Evolutionary conservation across 2,797 vertebrate species (phyloP), one percentile per base, ranked within the genome.

Genomic region (Eulemur mongoz): DNA sequence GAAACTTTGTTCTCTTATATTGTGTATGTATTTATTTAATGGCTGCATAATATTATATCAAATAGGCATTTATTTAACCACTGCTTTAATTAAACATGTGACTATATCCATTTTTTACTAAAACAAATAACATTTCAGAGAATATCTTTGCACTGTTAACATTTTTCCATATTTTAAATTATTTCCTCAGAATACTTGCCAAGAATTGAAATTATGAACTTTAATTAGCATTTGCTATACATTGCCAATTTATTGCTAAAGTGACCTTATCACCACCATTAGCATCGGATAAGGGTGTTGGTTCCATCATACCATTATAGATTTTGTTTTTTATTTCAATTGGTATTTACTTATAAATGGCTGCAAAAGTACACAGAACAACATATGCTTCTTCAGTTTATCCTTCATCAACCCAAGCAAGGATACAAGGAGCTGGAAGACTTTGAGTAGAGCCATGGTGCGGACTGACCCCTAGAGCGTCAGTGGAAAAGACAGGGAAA

Each of bases 111-210:
- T 72, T 75, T 91, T 91, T 96, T 91, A 86, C 40, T 67, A 67
- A 96, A 95, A 78, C 32, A 87, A 93, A 52, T 61, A 92, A 91
- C 20, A 82, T 81, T 88, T 67, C 87, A 95, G 69, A 72, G 52
- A 83, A 22, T 67, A 61, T 69, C n/a, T 94, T 93, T 83, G 27
- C 86, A 70, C 54, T 78, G 65, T 72, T 27, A 76, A 89, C 5
- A 18, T 92, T 73, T 95, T 93, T 87, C 70, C 65, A 54, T 69
- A 83, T 75, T 92, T 91, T 88, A 61, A 92, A 45, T 96, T 65
- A 91, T 85, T 89, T 84, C 54, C 65, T 97, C 48, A 40, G 61
- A 92, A 89, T 78, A 80, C 10, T 92, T 95, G 30, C 11, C 1
- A 95, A 82, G 52, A 92, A 78, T 30, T 92, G 10, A 30, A 40